Evolutionary conservation across 2,113 vertebrate species (phyloP).

Genomic region (Engraulis encrasicolus): DNA sequence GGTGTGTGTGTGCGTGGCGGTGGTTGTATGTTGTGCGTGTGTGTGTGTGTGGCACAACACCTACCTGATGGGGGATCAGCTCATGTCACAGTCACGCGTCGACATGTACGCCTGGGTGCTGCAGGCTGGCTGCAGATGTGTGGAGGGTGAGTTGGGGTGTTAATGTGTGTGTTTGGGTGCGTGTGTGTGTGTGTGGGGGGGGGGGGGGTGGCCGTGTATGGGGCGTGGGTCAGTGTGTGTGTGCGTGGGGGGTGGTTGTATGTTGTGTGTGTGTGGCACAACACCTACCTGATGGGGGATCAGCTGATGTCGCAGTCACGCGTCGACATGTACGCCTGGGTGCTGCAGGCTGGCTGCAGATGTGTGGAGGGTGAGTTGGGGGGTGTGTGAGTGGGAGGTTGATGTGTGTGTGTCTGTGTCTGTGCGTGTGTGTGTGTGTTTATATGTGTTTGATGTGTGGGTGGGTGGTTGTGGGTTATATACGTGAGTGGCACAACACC

Average conservation of each 20-base stretch:
- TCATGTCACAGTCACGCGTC: too few species aligned
- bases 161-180: too few species aligned
- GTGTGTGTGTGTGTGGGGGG: too few species aligned
- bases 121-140: background rate
- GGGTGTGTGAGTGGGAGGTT: background rate
- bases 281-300: too few species aligned
- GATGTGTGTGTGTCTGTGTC: background rate
- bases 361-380: background rate
- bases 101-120: background rate
- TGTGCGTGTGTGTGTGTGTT: background rate
- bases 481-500: constrained; percentile 71
- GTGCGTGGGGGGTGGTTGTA: background rate
- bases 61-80: background rate
- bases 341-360: background rate
- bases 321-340: background rate
- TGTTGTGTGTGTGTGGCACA: constrained; percentile 9
- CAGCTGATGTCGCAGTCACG: too few species aligned
- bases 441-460: too few species aligned
- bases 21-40: background rate
- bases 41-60: constrained; percentile 6
- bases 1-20: background rate
- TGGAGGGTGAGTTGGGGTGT: background rate
- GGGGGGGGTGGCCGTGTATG: too few species aligned
- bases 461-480: too few species aligned
- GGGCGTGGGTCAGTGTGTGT: background rate